These are phyloP conservation scores for Etia nguti DNA, from an alignment of 2,113 vertebrate genomes.

Conservation along the genomic window DNA sequence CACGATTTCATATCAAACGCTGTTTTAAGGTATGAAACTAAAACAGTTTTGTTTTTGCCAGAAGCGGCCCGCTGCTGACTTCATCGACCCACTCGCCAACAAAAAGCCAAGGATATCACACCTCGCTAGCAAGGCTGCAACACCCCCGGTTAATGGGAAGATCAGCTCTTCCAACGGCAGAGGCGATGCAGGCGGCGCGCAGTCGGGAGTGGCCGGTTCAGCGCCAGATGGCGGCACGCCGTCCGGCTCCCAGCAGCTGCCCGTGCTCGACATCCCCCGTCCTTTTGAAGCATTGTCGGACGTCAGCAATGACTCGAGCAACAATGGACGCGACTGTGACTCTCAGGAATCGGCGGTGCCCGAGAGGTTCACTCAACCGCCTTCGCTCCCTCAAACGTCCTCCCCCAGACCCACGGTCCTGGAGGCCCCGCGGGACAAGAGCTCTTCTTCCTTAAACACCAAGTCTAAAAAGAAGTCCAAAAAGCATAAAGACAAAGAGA, in stretches of 20 bases:
- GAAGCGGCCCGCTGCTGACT: constrained; percentile 86
- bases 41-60: constrained; percentile 35
- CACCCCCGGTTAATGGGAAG: constrained; percentile 82
- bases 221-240: constrained; percentile 40
- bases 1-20: neutral
- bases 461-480: constrained; percentile 91
- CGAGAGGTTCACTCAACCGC: constrained; percentile 71
- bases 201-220: neutral
- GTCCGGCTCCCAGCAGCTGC: constrained; percentile 67
- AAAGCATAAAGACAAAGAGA: constrained; percentile 92
- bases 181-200: constrained; percentile 62
- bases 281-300: constrained; percentile 84
- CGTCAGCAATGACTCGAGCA: constrained; percentile 86
- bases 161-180: constrained; percentile 75
- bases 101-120: constrained; percentile 94
- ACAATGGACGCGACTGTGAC: constrained; percentile 84
- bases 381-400: constrained; percentile 22
- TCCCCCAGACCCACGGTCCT: constrained; percentile 39
- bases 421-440: constrained; percentile 51
- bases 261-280: constrained; percentile 74
- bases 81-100: constrained; percentile 86
- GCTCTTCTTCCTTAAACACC: constrained; percentile 57
- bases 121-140: constrained; percentile 78
- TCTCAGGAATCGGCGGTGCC: constrained; percentile 65
- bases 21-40: neutral